phyloP scores from a whole-genome alignment of 2,113 vertebrate genomes.

The Tautogolabrus adspersus region DNA sequence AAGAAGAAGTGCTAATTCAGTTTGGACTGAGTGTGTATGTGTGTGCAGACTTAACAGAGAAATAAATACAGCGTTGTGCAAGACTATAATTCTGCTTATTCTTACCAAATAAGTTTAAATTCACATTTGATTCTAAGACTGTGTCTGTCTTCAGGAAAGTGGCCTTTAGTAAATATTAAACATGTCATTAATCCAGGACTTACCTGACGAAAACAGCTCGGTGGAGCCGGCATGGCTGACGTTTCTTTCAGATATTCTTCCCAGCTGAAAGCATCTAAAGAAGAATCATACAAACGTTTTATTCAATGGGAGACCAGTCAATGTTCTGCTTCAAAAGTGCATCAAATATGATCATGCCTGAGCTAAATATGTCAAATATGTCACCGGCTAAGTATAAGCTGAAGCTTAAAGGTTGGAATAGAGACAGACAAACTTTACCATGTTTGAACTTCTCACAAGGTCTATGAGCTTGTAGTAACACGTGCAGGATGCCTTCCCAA shows the following conservation, averaged over 20 bases:
- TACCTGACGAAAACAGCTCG: conserved; percentile 95
- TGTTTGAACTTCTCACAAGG: too few relatives aligned
- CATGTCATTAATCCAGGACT: not conserved
- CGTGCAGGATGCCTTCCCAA: too few relatives aligned
- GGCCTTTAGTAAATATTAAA: not conserved
- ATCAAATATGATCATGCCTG: too few relatives aligned
- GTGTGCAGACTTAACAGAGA: not conserved
- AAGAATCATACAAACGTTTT: conserved; percentile 38
- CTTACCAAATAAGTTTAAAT: not conserved
- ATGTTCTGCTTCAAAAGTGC: not conserved
- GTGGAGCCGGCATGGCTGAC: conserved; percentile 87
- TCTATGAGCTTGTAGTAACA: too few relatives aligned
- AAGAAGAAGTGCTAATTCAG: not conserved
- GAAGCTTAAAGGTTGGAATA: too few relatives aligned
- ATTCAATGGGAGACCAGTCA: not conserved
- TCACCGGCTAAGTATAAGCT: too few relatives aligned
- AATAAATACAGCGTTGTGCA: not conserved
- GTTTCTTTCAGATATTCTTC: conserved; percentile 94
- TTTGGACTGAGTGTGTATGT: too few relatives aligned
- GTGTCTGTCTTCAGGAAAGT: not conserved
- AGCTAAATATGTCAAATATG: too few relatives aligned
- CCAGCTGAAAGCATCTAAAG: conserved; percentile 91
- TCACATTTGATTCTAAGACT: too few relatives aligned
- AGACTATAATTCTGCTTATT: not conserved
- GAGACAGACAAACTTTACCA: too few relatives aligned